A percentile compares a stretch with the other conserved stretches of the same genome.
These are phyloP conservation scores for Rhegmatorhina hoffmannsi DNA, from an alignment of 2,113 vertebrate genomes.

Conservation along the genomic window DNA sequence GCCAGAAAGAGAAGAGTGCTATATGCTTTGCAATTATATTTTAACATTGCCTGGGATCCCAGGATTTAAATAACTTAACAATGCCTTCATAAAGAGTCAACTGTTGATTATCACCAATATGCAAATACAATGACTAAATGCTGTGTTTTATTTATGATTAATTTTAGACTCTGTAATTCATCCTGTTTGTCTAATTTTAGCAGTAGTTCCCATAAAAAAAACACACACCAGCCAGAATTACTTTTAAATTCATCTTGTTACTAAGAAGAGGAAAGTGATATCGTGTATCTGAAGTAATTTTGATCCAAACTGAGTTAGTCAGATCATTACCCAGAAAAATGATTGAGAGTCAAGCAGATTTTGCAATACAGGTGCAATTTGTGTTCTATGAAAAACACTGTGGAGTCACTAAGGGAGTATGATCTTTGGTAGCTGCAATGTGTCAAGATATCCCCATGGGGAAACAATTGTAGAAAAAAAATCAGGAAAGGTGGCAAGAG, in stretches of 20 bases:
- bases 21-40: conserved; percentile 20
- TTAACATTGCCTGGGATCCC: conserved; percentile 11
- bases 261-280: background rate
- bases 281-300: background rate
- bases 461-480: background rate
- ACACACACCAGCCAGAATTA: background rate
- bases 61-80: conserved; percentile 27
- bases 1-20: background rate
- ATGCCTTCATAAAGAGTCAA: background rate
- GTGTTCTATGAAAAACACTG: background rate
- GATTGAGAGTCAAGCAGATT: background rate
- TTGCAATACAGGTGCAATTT: background rate
- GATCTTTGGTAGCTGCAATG: background rate
- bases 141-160: background rate
- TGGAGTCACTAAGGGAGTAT: background rate
- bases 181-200: conserved; percentile 17
- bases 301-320: background rate
- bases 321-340: background rate
- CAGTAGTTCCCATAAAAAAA: background rate
- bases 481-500: background rate
- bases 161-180: background rate
- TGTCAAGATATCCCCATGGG: background rate
- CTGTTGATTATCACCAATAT: background rate
- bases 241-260: background rate
- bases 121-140: background rate